These are phyloP conservation scores for Squalus acanthias DNA, from an alignment of 2,797 vertebrate species.

Conservation along the genomic window DNA sequence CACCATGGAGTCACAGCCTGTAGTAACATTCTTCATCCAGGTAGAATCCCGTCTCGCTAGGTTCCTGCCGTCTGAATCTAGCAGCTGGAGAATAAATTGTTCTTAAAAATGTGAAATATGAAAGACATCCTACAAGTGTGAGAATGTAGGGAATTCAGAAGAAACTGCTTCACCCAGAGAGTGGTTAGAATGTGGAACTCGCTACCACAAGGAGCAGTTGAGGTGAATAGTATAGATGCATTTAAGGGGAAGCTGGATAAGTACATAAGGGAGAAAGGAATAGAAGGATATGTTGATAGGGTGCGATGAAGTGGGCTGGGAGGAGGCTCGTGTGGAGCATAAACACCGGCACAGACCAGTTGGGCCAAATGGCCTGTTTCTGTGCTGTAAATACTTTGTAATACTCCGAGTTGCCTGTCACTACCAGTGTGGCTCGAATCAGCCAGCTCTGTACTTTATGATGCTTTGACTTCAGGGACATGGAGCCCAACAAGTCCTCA, in stretches of 20 bases:
- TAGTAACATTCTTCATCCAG: not conserved
- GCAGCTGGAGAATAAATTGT: not conserved
- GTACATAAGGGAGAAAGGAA: not conserved
- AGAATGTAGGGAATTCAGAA: not conserved
- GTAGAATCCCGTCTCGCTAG: not conserved
- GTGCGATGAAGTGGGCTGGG: not conserved
- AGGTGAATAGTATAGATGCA: not conserved
- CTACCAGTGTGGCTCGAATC: not conserved
- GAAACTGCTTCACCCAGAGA: not conserved
- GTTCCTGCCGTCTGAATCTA: not conserved
- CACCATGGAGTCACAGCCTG: not conserved
- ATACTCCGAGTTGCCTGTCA: not conserved
- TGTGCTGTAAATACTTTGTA: not conserved
- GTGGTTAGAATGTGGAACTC: not conserved
- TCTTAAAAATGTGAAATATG: not conserved
- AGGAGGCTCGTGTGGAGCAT: not conserved
- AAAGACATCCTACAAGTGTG: not conserved
- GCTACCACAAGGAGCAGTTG: not conserved
- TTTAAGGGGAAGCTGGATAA: not conserved
- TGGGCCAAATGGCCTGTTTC: not conserved
- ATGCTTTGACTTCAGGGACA: not conserved
- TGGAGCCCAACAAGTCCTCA: not conserved
- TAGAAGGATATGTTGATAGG: not conserved
- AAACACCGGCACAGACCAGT: not conserved
- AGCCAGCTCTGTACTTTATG: not conserved